A percentile compares a stretch with the other conserved stretches of the same genome.
Evolutionary conservation across 2,113 vertebrate species (phyloP).

Genomic region (Ibidorhyncha struthersii): DNA sequence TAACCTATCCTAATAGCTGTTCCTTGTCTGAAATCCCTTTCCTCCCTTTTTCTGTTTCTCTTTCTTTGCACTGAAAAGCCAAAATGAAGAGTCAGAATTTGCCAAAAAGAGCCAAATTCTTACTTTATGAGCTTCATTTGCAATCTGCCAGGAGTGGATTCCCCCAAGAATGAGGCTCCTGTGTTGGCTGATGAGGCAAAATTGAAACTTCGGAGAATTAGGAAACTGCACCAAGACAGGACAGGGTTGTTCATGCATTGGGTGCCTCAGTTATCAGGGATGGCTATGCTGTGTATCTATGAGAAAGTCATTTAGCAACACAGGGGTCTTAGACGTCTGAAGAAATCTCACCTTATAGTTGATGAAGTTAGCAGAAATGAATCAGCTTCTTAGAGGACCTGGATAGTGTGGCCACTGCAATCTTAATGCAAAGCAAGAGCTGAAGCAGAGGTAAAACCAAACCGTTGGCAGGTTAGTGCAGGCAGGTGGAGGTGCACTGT

Average conservation of each 20-base stretch:
- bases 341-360: neutral
- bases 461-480: neutral
- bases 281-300: rapidly evolving
- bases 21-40: neutral
- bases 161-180: neutral
- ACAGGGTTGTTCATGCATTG: neutral
- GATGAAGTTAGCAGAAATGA: neutral
- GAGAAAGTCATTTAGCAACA: neutral
- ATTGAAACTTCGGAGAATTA: neutral
- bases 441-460: neutral
- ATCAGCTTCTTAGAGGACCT: neutral
- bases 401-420: neutral
- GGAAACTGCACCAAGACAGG: neutral
- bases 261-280: neutral
- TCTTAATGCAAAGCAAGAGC: neutral
- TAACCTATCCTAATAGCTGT: neutral
- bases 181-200: neutral
- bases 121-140: neutral
- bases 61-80: neutral
- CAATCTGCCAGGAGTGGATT: neutral
- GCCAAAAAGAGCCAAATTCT: neutral
- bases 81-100: neutral
- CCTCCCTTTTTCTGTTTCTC: neutral
- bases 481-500: neutral
- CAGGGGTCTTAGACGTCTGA: neutral